Evolutionary conservation across 2,888 invertebrate genomes (phyloP).

Genomic region (Caenorhabditis sulstoni): DNA sequence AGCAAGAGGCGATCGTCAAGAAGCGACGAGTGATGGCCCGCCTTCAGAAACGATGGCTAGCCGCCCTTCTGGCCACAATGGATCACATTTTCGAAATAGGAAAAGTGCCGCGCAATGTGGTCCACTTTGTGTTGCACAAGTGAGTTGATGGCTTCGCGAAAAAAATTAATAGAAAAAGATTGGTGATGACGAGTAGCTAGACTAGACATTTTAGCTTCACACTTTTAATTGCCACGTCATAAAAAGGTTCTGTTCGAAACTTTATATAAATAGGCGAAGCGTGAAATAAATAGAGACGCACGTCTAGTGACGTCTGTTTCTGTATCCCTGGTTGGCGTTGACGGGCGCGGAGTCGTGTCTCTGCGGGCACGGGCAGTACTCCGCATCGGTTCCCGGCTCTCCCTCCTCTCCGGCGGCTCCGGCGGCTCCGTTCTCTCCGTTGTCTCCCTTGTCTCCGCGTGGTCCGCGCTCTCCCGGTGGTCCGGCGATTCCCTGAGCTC

Average conservation of each 20-base stretch:
- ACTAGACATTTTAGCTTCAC: no score
- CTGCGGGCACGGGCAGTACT: constrained; percentile 69
- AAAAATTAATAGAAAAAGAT: no score
- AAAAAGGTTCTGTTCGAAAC: constrained; percentile 1
- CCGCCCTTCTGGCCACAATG: constrained; percentile 34
- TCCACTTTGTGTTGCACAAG: constrained; percentile 55
- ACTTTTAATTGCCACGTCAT: no score
- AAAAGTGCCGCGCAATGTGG: constrained; percentile 39
- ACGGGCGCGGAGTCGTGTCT: constrained; percentile 56
- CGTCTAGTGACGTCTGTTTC: constrained; percentile 56
- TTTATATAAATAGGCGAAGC: constrained; percentile 42
- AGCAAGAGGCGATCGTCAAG: constrained; percentile 35
- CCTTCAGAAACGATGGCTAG: constrained; percentile 38
- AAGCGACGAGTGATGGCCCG: constrained; percentile 29
- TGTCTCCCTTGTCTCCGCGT: constrained; percentile 71
- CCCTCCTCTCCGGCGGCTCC: constrained; percentile 73
- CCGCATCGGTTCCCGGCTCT: constrained; percentile 74
- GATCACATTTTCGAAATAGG: constrained; percentile 54
- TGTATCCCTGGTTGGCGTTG: constrained; percentile 52
- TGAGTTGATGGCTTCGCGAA: constrained; percentile 25
- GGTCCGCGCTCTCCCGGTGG: constrained; percentile 75
- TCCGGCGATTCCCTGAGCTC: constrained; percentile 68
- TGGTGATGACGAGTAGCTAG: no score
- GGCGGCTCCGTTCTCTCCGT: constrained; percentile 68
- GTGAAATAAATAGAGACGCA: constrained; percentile 7